Percentiles rank a stretch among this genome's conserved stretches.
Conservation (phyloP, 2,797 vertebrate species). For the Dicrostonyx torquatus region DNA sequence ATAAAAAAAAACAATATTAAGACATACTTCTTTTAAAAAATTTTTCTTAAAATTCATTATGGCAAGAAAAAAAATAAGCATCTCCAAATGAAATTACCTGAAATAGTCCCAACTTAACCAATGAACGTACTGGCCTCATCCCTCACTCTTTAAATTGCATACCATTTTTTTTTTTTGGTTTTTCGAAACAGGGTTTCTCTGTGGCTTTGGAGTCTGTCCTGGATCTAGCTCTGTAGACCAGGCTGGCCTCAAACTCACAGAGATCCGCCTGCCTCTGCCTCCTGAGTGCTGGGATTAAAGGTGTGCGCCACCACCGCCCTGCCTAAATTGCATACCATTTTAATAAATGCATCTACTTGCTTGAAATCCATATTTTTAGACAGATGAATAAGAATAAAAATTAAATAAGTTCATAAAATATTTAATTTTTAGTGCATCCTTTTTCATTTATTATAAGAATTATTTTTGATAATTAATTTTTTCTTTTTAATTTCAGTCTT, state of each 20-base stretch:
- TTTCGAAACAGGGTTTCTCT: too few species aligned
- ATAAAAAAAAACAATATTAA: not conserved
- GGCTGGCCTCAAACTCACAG: too few species aligned
- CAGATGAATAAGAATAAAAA: not conserved
- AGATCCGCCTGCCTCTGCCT: too few species aligned
- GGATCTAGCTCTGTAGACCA: too few species aligned
- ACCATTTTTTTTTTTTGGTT: too few species aligned
- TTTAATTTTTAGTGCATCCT: not conserved
- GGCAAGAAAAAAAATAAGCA: not conserved
- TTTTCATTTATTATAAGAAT: conserved; percentile 5
- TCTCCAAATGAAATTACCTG: conserved; percentile 10
- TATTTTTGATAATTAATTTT: not conserved
- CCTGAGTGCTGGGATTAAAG: too few species aligned
- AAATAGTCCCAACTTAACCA: not conserved
- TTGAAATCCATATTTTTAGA: conserved; percentile 28
- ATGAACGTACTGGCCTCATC: not conserved
- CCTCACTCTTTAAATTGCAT: not conserved
- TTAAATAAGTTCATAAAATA: not conserved
- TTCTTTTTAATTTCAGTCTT: conserved; percentile 33
- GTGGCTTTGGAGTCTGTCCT: too few species aligned
- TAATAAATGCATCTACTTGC: not conserved
- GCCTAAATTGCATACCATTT: not conserved
- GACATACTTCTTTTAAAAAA: not conserved
- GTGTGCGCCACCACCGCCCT: too few species aligned
- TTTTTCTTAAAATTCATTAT: not conserved